Base-by-base conservation (phyloP, 2,113 vertebrate genomes). In the Dicentrarchus labrax region DNA sequence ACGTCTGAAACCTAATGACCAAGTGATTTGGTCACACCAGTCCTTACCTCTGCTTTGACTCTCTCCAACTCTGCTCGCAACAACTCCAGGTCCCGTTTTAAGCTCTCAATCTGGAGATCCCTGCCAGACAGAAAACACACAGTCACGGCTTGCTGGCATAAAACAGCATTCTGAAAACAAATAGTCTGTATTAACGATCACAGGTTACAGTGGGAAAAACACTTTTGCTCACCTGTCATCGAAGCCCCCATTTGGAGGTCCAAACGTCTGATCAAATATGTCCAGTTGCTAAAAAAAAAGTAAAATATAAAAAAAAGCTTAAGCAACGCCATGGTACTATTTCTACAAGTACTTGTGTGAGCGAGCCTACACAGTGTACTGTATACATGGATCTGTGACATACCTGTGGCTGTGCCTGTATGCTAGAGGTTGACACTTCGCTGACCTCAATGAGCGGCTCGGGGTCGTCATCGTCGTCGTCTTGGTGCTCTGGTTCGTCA, bases 211-310 rank as follows among this genome's bases (percentile, higher is more conserved):
- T 61, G 36, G 36, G 30, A 54, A 73, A 68, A 66, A 43, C 64
- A 24, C 2, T 9, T 6, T 6, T 16, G 19, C 85, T 60, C 94
- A 98, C 98, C 98, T 96, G 89, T 99, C 97, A 4, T 98, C 53
- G 15, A 97, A 96, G 70, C 97, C 97, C 0, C 98, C 97, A 80
- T 96, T 95, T 7, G 96, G 95, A 0, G 98, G 97, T 24, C 97
- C 97, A 0, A 99, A 99, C 0, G 97, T 93, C 94, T 97, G 97
- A 75, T 99, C 97, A 70, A 99, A 99, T 80, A 98, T 93, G 89
- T 98, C 97, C 0, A 95, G 90, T 67, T 96, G 93, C 78, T 95
- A 50, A 70, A 73, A 62, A 56, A 88, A 30, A 73, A 73, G 65
- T 81, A 21, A 11, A 16, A 4, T 15, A n/a, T 50, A 41, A 30